Evolutionary conservation across 2,113 vertebrate genomes (phyloP).

Genomic region (Anoura caudifer): DNA sequence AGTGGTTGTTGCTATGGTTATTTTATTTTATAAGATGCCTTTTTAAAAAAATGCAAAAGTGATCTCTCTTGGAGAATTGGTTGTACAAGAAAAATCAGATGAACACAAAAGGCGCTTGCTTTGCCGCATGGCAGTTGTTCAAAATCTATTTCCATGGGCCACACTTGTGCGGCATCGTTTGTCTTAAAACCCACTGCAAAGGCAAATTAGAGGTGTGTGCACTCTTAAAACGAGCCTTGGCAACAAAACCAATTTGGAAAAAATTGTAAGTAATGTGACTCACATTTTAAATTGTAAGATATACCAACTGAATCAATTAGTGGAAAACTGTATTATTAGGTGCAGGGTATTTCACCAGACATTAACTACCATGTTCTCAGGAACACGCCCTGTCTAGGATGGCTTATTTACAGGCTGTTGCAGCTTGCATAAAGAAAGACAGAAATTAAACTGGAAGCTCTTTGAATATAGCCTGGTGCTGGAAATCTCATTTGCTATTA

Average conservation of each 20-base stretch:
- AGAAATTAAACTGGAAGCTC: slow-evolving; percentile 47
- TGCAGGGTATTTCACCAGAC: slow-evolving; percentile 32
- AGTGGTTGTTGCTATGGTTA: background rate
- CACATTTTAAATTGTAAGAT: slow-evolving; percentile 51
- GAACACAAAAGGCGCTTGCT: background rate
- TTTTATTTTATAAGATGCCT: background rate
- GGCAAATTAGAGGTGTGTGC: background rate
- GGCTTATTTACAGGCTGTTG: slow-evolving; percentile 57
- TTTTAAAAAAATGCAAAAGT: background rate
- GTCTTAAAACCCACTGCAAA: background rate
- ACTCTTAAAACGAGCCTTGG: background rate
- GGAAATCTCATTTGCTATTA: slow-evolving; percentile 30
- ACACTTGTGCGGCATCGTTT: background rate
- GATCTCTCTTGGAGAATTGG: background rate
- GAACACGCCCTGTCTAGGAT: slow-evolving; percentile 44
- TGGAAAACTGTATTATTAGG: slow-evolving; percentile 61
- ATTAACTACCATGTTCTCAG: slow-evolving; percentile 48
- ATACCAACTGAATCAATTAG: slow-evolving; percentile 67
- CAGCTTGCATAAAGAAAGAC: slow-evolving; percentile 62
- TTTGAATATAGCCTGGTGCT: background rate
- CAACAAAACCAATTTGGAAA: slow-evolving; percentile 39
- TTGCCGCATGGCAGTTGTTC: background rate
- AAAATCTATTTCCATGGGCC: background rate
- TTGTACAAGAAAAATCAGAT: background rate
- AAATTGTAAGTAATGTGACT: background rate